Base-by-base conservation (phyloP, 2,888 invertebrate species). In the Diarsia brunnea region DNA sequence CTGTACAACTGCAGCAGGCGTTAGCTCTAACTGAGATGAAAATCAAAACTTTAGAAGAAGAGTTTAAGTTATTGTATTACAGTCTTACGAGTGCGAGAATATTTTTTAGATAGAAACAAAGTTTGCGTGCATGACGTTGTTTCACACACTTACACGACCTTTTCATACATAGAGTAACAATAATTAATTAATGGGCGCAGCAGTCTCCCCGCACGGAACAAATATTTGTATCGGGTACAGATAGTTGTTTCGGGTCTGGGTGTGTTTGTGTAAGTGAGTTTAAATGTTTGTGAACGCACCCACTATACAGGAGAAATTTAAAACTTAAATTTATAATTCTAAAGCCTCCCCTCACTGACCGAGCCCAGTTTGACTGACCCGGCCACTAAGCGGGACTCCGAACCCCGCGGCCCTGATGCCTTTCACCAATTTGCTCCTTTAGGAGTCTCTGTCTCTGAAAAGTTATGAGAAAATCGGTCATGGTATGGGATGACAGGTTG, bases 11-110 rank as follows among this genome's bases (percentile, higher is more conserved):
- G n/a, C 98, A 98, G 87, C 99, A 99, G 95, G 99, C 99, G 0
- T 97, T 99, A 91, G 98, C 98, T 16, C 97, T 99, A 64, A 99
- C 99, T 0, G 97, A 99, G 84, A 98, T 98, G 93, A 97, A 99
- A 85, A 97, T 99, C 45, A 97, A 97, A 89, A 97, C 93, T 70
- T 88, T 97, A 86, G 97, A 97, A 91, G 97, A 98, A 96, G 99
- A 99, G 95, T 99, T 98, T 94, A 98, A 98, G 92, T 96, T 99
- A 82, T 96, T 99, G 4, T 98, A 98, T 93, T 99, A 98, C 93
- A 99, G 98, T 90, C 97, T 99, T 73, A 99, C 98, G 86, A 99
- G 99, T 93, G 99, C 99, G 11, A 97, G 99, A 93, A 99, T 99
- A 92, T 99, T 99, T 96, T 99, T 99, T 94, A 98, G 98, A 93